phyloP scores from a whole-genome alignment of 2,888 invertebrate species.

The Diploptera punctata region DNA sequence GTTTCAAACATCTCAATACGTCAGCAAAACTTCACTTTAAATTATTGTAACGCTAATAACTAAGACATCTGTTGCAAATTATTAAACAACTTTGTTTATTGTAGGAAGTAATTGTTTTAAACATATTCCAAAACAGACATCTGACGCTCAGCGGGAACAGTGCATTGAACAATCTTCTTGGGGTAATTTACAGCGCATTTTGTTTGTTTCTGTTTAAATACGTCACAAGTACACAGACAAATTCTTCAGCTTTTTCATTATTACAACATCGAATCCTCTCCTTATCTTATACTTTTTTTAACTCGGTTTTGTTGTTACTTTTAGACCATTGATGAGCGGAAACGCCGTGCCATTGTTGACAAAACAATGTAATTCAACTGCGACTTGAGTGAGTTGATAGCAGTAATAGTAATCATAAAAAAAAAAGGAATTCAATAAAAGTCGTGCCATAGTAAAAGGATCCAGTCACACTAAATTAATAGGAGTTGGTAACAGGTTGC shows the following conservation, averaged over 20 bases:
- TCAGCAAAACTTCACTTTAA: no score
- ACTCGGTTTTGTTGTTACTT: no score
- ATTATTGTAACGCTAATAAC: no score
- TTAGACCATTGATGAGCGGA: neutral
- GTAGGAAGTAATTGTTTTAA: no score
- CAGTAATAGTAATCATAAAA: no score
- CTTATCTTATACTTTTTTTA: neutral
- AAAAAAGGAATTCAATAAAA: neutral
- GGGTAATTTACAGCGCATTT: neutral
- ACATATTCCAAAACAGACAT: no score
- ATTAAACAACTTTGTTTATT: no score
- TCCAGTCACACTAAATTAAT: conserved; percentile 9
- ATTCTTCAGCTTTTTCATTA: neutral
- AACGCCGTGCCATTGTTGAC: conserved; percentile 33
- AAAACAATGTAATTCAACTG: conserved; percentile 25
- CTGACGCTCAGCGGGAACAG: no score
- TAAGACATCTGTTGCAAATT: no score
- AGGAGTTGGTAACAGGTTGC: neutral
- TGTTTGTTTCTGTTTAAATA: neutral
- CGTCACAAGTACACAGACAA: neutral
- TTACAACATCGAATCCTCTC: neutral
- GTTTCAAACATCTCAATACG: no score
- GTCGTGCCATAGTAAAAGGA: neutral
- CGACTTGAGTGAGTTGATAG: neutral
- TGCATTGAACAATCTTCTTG: neutral